Base-by-base conservation (phyloP, 2,888 invertebrate species). In the Ophioninae sp. region DNA sequence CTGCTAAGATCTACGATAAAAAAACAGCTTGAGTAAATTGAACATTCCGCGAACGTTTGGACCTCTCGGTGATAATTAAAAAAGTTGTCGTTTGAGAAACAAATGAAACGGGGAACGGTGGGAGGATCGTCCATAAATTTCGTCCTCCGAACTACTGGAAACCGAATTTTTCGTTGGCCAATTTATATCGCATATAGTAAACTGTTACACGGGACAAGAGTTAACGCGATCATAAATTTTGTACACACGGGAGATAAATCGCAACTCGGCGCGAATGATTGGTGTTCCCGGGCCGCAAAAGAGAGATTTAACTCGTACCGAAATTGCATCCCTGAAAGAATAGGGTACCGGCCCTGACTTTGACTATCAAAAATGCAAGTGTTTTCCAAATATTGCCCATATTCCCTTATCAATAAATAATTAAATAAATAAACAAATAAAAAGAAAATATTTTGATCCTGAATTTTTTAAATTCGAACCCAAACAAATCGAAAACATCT, bases 211-310 rank as follows among this genome's bases (percentile, higher is more conserved):
- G 51, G 23, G 68, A 51, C 51, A 23, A 68, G 51, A 68, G 51
- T 30, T 51, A 68, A 68, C 68, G 30, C 51, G 51, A 51, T 68
- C 68, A 68, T 68, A 68, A 68, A 68, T 68, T 68, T 17, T 8
- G 17, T 17, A 23, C 51, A 51, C 44, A 51, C 68, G 23, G 51
- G 68, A 68, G 51, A 51, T 51, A 68, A 68, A 68, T 68, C 68
- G 68, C 51, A 68, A 51, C 68, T 68, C 51, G 6, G 68, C 51
- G 44, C 44, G 68, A 51, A 44, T 68, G 68, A 68, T 68, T 68
- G 44, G 68, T 51, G 68, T 68, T 68, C 68, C 23, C 17, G 68
- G 23, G 22, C 22, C 68, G 41, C 68, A 44, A 68, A 44, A 68
- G 44, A 68, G 23, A 41, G 23, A 68, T 68, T 68, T 68, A 23